Conservation (phyloP, 2,888 invertebrate genomes). For the Polydrusus pterygomalis region DNA sequence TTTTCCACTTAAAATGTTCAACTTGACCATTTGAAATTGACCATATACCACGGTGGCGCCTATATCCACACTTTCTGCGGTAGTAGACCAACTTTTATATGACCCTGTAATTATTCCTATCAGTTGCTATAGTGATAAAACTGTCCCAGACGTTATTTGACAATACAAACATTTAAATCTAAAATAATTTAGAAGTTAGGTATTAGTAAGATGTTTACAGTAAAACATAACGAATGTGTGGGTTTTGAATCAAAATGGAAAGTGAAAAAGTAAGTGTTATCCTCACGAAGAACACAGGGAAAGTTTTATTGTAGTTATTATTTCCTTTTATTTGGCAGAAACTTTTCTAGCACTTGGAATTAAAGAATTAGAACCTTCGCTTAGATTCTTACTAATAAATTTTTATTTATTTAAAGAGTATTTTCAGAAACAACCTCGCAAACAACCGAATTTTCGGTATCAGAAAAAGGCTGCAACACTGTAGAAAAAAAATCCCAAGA, state of each 20-base stretch:
- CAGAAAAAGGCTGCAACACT: slow-evolving; percentile 65
- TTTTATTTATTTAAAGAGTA: slow-evolving; percentile 60
- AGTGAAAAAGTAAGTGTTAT: slow-evolving; percentile 67
- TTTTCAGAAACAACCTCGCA: slow-evolving; percentile 63
- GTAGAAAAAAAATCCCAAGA: slow-evolving; percentile 64
- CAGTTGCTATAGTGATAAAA: not conserved
- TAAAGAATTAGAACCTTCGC: too few species aligned
- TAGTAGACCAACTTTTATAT: too few species aligned
- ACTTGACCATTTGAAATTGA: too few species aligned
- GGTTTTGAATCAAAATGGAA: slow-evolving; percentile 73
- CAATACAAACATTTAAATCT: slow-evolving; percentile 44
- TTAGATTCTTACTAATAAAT: too few species aligned
- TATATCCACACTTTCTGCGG: too few species aligned
- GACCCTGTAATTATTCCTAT: too few species aligned
- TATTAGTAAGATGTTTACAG: slow-evolving; percentile 68
- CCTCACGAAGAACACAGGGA: too few species aligned
- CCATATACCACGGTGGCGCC: too few species aligned
- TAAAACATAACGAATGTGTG: slow-evolving; percentile 71
- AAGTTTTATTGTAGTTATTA: too few species aligned
- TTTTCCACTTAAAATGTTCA: too few species aligned
- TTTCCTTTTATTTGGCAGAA: too few species aligned
- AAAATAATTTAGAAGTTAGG: not conserved
- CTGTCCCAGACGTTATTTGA: not conserved
- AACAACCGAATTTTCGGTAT: slow-evolving; percentile 64
- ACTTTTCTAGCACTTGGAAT: too few species aligned